Conservation (phyloP, 2,113 vertebrate species). For the Mesitornis unicolor region DNA sequence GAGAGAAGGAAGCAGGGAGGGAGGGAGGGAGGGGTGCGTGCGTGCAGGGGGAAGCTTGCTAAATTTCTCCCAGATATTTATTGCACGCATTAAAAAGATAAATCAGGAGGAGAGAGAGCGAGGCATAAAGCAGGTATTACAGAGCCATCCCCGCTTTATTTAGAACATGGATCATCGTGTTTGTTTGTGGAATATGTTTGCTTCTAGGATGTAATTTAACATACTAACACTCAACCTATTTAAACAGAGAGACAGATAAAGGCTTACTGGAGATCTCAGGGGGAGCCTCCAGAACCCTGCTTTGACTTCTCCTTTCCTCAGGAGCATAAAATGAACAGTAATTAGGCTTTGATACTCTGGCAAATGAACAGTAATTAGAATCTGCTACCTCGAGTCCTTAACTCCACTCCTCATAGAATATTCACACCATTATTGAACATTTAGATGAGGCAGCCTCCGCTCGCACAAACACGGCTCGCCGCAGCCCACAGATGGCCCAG, state of each 20-base stretch:
- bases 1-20: too few species aligned
- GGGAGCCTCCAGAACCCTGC: conserved; percentile 92
- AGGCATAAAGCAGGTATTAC: conserved; percentile 83
- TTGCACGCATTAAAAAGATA: conserved; percentile 86
- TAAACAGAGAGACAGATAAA: conserved; percentile 90
- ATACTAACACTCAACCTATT: conserved; percentile 88
- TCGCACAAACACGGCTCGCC: conserved; percentile 85
- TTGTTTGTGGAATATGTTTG: conserved; percentile 98
- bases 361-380: conserved; percentile 99
- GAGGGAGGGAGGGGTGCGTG: background rate
- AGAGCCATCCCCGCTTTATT: conserved; percentile 81
- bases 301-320: conserved; percentile 92
- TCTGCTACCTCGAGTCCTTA: conserved; percentile 93
- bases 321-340: conserved; percentile 99
- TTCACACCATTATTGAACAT: conserved; percentile 98
- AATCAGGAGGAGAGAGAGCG: conserved; percentile 83
- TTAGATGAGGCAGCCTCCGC: conserved; percentile 94
- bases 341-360: conserved; percentile 99
- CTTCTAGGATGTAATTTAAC: conserved; percentile 86
- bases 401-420: conserved; percentile 94
- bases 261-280: conserved; percentile 92
- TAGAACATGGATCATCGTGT: conserved; percentile 90
- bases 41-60: conserved; percentile 69
- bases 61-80: conserved; percentile 91
- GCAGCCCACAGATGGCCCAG: conserved; percentile 85